A percentile compares a stretch with the other conserved stretches of the same genome.
Conservation (phyloP, 2,888 invertebrate species). For the Polia nebulosa region DNA sequence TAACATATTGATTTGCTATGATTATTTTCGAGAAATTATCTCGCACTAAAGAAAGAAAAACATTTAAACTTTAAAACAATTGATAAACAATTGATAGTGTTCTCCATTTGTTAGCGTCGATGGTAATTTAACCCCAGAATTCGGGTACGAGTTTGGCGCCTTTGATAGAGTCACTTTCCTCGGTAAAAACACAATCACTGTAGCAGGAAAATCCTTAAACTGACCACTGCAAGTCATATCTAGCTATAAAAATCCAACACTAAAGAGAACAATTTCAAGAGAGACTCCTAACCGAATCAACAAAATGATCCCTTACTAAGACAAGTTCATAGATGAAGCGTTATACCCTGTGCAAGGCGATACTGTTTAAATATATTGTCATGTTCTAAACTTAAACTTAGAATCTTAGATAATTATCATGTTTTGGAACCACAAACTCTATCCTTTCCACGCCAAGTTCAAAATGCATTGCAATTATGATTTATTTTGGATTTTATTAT, state of each 20-base stretch:
- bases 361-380: slow-evolving; percentile 76
- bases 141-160: background rate
- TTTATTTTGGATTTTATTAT: background rate
- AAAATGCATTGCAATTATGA: background rate
- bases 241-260: slow-evolving; percentile 14
- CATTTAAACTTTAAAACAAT: no score
- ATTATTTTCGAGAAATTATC: no score
- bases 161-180: background rate
- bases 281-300: slow-evolving; percentile 45
- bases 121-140: no score
- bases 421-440: slow-evolving; percentile 3
- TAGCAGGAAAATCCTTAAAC: background rate
- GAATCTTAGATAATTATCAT: slow-evolving; percentile 14
- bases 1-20: background rate
- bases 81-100: no score
- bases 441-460: background rate
- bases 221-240: background rate
- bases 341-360: slow-evolving; percentile 78
- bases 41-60: no score
- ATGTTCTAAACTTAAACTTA: slow-evolving; percentile 54
- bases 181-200: no score
- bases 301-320: slow-evolving; percentile 70
- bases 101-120: no score
- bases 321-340: slow-evolving; percentile 64
- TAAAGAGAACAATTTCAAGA: slow-evolving; percentile 35